Evolutionary conservation across 2,113 vertebrate species (phyloP), one percentile per base, ranked within the genome.

Genomic region (Mungos mungo): DNA sequence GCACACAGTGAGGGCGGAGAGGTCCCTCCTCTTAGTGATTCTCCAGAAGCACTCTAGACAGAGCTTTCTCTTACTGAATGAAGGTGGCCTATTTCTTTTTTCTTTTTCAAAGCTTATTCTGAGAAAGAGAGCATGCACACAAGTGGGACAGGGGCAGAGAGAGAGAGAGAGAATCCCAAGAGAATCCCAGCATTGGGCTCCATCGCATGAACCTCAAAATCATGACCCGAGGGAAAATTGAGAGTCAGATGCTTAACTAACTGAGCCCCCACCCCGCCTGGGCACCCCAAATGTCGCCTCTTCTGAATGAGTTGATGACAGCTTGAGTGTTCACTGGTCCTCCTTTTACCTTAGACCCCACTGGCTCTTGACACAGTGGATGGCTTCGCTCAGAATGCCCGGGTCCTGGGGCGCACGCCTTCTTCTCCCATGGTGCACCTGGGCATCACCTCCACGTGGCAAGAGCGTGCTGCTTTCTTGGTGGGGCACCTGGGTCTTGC

Each of bases 41-140:
- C 45, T 77, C 80, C n/a, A 7, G 15, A 71, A 81, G 57, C 57
- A 18, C 72, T 76, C 33, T 80, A 33, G 71, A 47, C 21, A 10
- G 41, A 84, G 76, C 88, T 71, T 60, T 52, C 54, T 52, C 54
- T 54, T 76, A 3, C 31, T 21, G 31, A 79, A 16, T 35, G 14
- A 81, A 23, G 74, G 87, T 23, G 89, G 63, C n/a, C 83, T 35
- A 94, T 88, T 47, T 60, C 19, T 57, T 57, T 57, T 7, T 57
- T 57, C 21, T 23, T 60, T 60, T 60, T 23, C 21, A 60, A 60
- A 60, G 57, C 57, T 60, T 60, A 60, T 60, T 60, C 19, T 60
- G 19, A 60, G 57, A 60, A 21, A 23, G 57, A 23, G 57, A 8
- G 21, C 52, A 54, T 18, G 21, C 2, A 2, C 57, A 60, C 57